Base-by-base conservation (phyloP, 1,140 invertebrate genomes). In the Pararge aegeria region DNA sequence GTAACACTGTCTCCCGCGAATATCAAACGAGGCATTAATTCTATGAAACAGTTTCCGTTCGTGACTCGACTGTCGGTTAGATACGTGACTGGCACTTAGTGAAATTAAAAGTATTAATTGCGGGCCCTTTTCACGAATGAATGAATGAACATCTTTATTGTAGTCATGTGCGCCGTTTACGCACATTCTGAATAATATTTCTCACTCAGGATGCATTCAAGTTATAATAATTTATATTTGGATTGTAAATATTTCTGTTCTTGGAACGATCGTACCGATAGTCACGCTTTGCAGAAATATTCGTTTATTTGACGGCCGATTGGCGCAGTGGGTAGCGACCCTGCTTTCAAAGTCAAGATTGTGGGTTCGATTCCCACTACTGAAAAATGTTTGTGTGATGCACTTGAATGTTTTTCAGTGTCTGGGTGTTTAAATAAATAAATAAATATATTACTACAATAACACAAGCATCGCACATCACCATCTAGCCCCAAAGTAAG, bases 11-110 rank as follows among this genome's bases (percentile, higher is more conserved):
- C 48, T 55, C 55, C 58, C 54, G 15, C 21, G 64, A 64, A 70
- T 70, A 27, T 42, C 18, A 53, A 66, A 66, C 62, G 56, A 63
- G 53, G 24, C 53, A 65, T 65, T 65, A 60, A 65, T 60, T 65
- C 57, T 55, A 46, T 56, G 49, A 53, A 51, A 60, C 55, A 58
- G 40, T 64, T 60, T 18, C 18, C 21, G 53, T 13, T 42, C 59
- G 59, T 61, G 59, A 61, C 51, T 55, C 53, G 59, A 55, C 52
- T 61, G 1, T 10, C 13, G 24, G 16, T 49, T 57, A 49, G n/a
- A 38, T 58, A 61, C 59, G 59, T 61, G 59, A 55, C 46, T 16
- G 20, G 29, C 50, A 44, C 44, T 30, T 55, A 61, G 53, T 61
- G 53, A 55, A 61, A 61, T 51, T 55, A 55, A 55, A 48, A 55